Evolutionary conservation across 2,113 vertebrate genomes (phyloP), one percentile per base, ranked within the genome.

Genomic region (Acrocephalus kingi): DNA sequence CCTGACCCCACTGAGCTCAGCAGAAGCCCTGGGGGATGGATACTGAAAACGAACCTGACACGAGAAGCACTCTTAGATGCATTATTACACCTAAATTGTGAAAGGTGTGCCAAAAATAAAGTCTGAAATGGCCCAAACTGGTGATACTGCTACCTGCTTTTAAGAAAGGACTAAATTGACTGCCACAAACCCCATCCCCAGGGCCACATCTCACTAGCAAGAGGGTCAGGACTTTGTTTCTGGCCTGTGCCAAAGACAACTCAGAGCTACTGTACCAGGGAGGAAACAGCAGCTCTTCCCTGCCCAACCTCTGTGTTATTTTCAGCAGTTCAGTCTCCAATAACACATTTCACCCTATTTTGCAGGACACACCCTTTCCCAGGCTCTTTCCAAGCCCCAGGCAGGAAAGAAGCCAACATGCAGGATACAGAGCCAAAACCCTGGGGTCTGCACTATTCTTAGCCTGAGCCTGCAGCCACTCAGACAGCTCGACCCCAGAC

Each of bases 371-470:
- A 82, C 94, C 94, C 83, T 79, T 96, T 94, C 81, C 62, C 95
- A 97, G 90, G 90, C 73, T 90, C 72, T 69, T 73, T 68, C 86
- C 76, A 89, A 75, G 81, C 51, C 55, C 43, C 46, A 54, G 67
- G 56, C 84, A 95, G 95, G 94, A 97, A 96, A 95, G 63, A 67
- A 96, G 82, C 72, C 92, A 95, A 92, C 8, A 72, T 8, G 5
- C 95, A 96, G 94, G 74, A 91, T 55, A 54, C 22, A 52, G 35
- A 95, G 82, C 91, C 93, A 93, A 89, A 93, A 54, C 84, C 86
- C 80, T 37, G 77, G 86, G 86, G 86, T 88, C 82, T 75, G 82
- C 77, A 69, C 87, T 84, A 97, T 96, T 97, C 86, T 95, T 89
- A 92, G 93, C 80, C 49, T 15, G 39, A 88, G 52, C 46, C 12